Percentiles rank a stretch among this genome's conserved stretches.
Evolutionary conservation across 2,113 vertebrate species (phyloP).

Genomic region (Salminus brasiliensis): DNA sequence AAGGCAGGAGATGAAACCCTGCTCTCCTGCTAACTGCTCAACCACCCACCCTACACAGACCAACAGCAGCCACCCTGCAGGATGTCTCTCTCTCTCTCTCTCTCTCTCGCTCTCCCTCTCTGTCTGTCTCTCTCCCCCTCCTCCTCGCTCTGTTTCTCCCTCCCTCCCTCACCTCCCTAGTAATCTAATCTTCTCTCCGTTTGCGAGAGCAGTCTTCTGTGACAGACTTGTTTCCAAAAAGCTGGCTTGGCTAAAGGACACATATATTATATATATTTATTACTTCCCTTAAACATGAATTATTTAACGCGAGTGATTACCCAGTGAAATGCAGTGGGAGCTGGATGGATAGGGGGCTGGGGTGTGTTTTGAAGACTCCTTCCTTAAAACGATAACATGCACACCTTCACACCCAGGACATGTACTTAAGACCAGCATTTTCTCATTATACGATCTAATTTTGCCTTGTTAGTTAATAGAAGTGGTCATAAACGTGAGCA

Average conservation of each 20-base stretch:
- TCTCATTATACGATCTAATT: too few species aligned
- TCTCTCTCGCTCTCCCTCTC: background rate
- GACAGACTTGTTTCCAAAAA: constrained; percentile 74
- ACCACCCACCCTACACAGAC: constrained; percentile 40
- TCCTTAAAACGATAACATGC: background rate
- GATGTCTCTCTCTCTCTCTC: constrained; percentile 13
- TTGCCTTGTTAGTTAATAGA: background rate
- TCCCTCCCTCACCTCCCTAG: constrained; percentile 47
- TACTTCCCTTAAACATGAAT: constrained; percentile 75
- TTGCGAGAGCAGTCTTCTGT: constrained; percentile 80
- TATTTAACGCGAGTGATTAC: constrained; percentile 78
- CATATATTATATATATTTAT: constrained; percentile 57
- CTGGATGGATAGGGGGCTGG: background rate
- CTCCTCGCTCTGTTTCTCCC: constrained; percentile 16
- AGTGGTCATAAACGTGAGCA: background rate
- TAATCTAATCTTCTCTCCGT: constrained; percentile 82
- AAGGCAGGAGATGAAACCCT: constrained; percentile 46
- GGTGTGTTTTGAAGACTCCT: background rate
- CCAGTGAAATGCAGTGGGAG: constrained; percentile 8
- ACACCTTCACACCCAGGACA: constrained; percentile 10
- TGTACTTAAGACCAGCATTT: background rate
- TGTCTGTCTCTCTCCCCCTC: constrained; percentile 1
- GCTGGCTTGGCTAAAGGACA: constrained; percentile 63
- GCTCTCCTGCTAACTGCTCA: constrained; percentile 51
- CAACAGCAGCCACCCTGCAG: constrained; percentile 6